Evolutionary conservation across 2,113 vertebrate genomes (phyloP).

Genomic region (Atherinomorus stipes): DNA sequence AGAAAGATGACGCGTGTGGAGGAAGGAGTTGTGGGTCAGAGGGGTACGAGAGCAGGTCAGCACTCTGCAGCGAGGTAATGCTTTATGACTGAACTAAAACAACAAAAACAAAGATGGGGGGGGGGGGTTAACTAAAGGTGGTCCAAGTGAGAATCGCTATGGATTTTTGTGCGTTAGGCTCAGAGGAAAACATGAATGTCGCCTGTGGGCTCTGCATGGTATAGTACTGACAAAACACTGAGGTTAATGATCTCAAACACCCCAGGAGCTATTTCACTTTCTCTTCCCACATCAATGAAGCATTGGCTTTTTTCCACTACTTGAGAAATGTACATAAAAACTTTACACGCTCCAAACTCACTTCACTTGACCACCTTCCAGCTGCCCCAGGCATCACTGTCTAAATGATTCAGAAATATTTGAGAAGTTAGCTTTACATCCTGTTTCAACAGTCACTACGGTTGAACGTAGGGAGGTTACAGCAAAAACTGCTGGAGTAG

Average conservation of each 20-base stretch:
- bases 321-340: conserved; percentile 9
- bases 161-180: conserved; percentile 34
- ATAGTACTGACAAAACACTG: conserved; percentile 60
- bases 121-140: conserved; percentile 38
- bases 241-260: conserved; percentile 47
- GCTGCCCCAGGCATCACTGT: background rate
- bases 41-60: conserved; percentile 58
- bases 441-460: background rate
- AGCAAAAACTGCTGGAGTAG: background rate
- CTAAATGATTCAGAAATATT: conserved; percentile 10
- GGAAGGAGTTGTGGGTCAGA: conserved; percentile 46
- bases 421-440: background rate
- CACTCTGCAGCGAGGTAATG: conserved; percentile 38
- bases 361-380: background rate
- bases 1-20: conserved; percentile 33
- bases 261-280: conserved; percentile 28
- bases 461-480: background rate
- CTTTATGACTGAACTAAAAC: conserved; percentile 13
- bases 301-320: conserved; percentile 8
- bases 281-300: conserved; percentile 41
- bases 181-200: conserved; percentile 34
- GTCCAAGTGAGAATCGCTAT: background rate
- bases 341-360: background rate
- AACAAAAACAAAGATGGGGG: background rate
- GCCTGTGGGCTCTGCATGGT: conserved; percentile 57